Conservation (phyloP, 2,797 vertebrate genomes). For the Chiroxiphia lanceolata region DNA sequence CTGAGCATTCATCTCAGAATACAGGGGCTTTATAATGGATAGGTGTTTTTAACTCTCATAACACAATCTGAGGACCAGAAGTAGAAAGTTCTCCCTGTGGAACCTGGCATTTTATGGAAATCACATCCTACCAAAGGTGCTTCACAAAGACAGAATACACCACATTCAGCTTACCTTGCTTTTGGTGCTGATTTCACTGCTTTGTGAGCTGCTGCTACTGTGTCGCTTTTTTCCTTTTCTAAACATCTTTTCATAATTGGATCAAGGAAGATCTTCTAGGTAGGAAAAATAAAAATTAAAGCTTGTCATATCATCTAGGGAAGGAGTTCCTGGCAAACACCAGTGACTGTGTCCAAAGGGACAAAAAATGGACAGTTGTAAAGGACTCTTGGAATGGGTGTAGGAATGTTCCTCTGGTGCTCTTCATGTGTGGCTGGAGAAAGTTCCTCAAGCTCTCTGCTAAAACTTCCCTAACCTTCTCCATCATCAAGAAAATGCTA, state of each 20-base stretch:
- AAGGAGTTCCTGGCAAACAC: not conserved
- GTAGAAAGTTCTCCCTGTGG: not conserved
- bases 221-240: slow-evolving; percentile 97
- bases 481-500: not conserved
- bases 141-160: not conserved
- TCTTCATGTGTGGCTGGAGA: not conserved
- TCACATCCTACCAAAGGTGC: not conserved
- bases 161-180: slow-evolving; percentile 85
- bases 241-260: slow-evolving; percentile 89
- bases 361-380: not conserved
- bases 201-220: slow-evolving; percentile 98
- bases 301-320: not conserved
- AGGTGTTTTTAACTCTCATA: not conserved
- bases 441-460: not conserved
- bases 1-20: not conserved
- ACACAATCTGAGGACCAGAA: not conserved
- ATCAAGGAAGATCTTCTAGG: slow-evolving; percentile 42
- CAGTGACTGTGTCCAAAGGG: not conserved
- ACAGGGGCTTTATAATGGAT: not conserved
- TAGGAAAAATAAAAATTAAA: not conserved
- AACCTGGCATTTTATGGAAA: not conserved
- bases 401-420: not conserved
- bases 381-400: not conserved
- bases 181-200: slow-evolving; percentile 98
- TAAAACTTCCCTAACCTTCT: not conserved